Conservation (phyloP, 1,140 invertebrate genomes). For the Druon quercuslanigerum region DNA sequence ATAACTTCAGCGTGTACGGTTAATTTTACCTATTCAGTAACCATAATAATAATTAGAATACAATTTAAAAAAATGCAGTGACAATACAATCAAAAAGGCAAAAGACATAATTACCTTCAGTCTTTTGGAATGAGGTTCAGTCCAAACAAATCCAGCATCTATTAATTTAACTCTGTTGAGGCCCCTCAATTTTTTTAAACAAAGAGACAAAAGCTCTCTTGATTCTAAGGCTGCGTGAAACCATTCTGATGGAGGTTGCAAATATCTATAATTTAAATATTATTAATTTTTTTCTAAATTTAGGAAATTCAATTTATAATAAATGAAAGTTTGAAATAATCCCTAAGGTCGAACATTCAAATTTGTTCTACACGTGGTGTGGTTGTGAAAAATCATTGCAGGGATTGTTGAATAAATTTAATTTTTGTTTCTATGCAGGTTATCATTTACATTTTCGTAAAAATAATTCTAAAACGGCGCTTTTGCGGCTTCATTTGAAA, state of each 20-base stretch:
- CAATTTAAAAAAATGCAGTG: slow-evolving; percentile 18
- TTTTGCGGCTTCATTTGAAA: too few relatives aligned
- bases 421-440: too few relatives aligned
- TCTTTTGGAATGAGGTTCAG: slow-evolving; percentile 98
- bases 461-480: too few relatives aligned
- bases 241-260: slow-evolving; percentile 96
- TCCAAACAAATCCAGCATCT: slow-evolving; percentile 99
- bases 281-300: neutral
- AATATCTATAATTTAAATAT: slow-evolving; percentile 80
- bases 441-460: too few relatives aligned
- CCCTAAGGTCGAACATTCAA: too few relatives aligned
- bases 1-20: slow-evolving; percentile 97
- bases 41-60: slow-evolving; percentile 32
- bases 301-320: too few relatives aligned
- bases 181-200: slow-evolving; percentile 95
- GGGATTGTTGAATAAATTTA: too few relatives aligned
- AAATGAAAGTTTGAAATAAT: too few relatives aligned
- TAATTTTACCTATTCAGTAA: slow-evolving; percentile 85
- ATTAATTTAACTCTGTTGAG: slow-evolving; percentile 92
- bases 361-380: too few relatives aligned
- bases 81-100: slow-evolving; percentile 26
- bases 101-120: slow-evolving; percentile 83
- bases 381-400: too few relatives aligned
- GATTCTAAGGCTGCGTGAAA: slow-evolving; percentile 93
- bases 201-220: slow-evolving; percentile 92